These are phyloP conservation scores for Luffia ferchaultella DNA, from an alignment of 2,888 invertebrate genomes.

Conservation along the genomic window DNA sequence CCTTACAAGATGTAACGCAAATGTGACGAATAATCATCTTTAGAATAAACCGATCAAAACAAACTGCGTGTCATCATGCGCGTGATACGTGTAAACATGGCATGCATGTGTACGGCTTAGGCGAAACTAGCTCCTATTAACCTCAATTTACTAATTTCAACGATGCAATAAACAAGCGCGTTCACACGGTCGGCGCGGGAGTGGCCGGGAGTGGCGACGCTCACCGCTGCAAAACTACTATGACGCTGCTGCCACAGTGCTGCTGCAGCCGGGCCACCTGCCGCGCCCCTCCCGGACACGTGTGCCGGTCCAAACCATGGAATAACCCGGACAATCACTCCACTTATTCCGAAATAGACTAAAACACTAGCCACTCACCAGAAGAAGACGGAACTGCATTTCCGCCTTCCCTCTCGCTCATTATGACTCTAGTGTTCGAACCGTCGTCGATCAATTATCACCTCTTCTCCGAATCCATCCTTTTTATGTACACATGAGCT, in stretches of 20 bases:
- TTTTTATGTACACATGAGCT: conserved; percentile 20
- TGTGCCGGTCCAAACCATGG: conserved; percentile 13
- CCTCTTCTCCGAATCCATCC: conserved; percentile 50
- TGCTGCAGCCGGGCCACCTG: too few species aligned
- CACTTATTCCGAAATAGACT: conserved; percentile 11
- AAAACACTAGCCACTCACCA: conserved; percentile 45
- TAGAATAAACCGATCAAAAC: background rate
- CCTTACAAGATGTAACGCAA: too few species aligned
- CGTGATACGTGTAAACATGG: conserved; percentile 51
- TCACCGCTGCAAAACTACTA: too few species aligned
- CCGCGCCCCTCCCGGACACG: conserved; percentile 20
- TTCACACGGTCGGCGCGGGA: too few species aligned
- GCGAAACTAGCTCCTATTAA: conserved; percentile 55
- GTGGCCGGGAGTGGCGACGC: too few species aligned
- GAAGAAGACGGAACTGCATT: conserved; percentile 64
- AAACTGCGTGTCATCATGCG: too few species aligned
- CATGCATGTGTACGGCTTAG: conserved; percentile 59
- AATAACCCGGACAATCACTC: background rate
- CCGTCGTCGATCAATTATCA: too few species aligned
- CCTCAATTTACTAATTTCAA: conserved; percentile 61
- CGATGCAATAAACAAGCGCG: conserved; percentile 49
- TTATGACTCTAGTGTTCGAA: conserved; percentile 46
- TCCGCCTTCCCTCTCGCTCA: conserved; percentile 63
- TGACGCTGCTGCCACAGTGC: too few species aligned
- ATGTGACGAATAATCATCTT: too few species aligned